Evolutionary conservation across 1,140 invertebrate species (phyloP), one percentile per base, ranked within the genome.

Genomic region (Drosophila mayri): DNA sequence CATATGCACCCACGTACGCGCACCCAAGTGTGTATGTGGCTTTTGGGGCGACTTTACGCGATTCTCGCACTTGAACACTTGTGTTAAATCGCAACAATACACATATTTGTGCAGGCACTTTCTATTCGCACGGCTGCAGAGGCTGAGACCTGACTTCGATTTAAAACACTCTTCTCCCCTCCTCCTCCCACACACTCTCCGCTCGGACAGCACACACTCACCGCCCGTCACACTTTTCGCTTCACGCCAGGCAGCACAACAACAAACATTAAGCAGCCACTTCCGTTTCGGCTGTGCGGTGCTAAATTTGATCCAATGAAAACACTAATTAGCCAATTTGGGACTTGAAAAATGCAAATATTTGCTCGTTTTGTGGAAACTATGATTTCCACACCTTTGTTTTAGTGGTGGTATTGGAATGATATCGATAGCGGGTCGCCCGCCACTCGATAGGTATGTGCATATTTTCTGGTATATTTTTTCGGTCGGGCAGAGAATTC

Each of bases 311-410:
- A 54, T 55, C 47, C 47, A 47, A 49, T 28, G n/a, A 37, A 60
- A 71, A 71, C 58, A 35, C 43, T 50, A 71, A 61, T 71, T 78
- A 52, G 63, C 55, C 50, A 37, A 78, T 62, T 57, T 43, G 57
- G n/a, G 38, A 35, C 49, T 67, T 55, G 41, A 52, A 75, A 76
- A 75, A 65, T 65, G 66, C 49, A 78, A 78, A 78, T 76, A 76
- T 77, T 68, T 68, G 74, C 74, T 57, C 50, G 66, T 71, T 78
- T 78, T 71, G 65, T 71, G 65, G 64, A 70, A 78, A 71, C 55
- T 58, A 62, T 49, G 65, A 78, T 78, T 78, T 78, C 75, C 76
- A 78, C 76, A 78, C 76, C 76, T 78, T 62, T 71, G 49, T 70
- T 70, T 46, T 67, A 46, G 63, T 67, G 61, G 32, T 66, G 54